phyloP scores from a whole-genome alignment of 2,797 vertebrate species.

The Xiphorhynchus erythropygius region DNA sequence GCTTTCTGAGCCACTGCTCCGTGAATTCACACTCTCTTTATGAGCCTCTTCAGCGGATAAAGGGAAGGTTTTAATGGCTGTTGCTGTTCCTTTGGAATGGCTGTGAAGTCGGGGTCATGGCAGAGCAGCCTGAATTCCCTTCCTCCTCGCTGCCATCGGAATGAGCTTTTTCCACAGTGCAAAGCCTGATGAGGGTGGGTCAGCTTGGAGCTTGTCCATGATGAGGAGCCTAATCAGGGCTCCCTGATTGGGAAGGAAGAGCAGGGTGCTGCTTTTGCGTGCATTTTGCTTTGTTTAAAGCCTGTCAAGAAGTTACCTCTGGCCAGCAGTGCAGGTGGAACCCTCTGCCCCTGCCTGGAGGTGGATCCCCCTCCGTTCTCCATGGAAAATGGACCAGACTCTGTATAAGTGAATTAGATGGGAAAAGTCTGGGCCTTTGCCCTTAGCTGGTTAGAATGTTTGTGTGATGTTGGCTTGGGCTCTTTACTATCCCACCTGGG shows the following conservation, averaged over 20 bases:
- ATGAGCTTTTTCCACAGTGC: background rate
- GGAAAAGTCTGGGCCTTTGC: background rate
- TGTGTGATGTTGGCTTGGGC: background rate
- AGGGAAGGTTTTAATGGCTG: slow-evolving; percentile 29
- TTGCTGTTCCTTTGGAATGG: slow-evolving; percentile 10
- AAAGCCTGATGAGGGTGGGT: background rate
- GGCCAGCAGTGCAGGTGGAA: background rate
- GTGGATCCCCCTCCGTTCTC: background rate
- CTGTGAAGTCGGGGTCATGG: slow-evolving; percentile 17
- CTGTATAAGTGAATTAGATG: background rate
- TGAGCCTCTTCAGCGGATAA: background rate
- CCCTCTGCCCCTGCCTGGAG: background rate
- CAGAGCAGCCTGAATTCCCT: background rate
- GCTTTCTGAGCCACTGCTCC: slow-evolving; percentile 29
- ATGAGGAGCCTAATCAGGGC: background rate
- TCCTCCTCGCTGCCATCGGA: background rate
- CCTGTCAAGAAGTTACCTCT: background rate
- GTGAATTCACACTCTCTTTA: slow-evolving; percentile 47
- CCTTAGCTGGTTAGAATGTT: background rate
- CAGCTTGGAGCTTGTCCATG: background rate
- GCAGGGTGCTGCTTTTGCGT: background rate
- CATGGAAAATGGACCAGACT: background rate
- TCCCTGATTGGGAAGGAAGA: background rate
- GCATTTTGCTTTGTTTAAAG: background rate
- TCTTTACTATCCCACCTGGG: background rate